Percentiles rank a stretch among this genome's conserved stretches.
phyloP scores from a whole-genome alignment of 2,888 invertebrate genomes.

The Lacanobia wlatinum region DNA sequence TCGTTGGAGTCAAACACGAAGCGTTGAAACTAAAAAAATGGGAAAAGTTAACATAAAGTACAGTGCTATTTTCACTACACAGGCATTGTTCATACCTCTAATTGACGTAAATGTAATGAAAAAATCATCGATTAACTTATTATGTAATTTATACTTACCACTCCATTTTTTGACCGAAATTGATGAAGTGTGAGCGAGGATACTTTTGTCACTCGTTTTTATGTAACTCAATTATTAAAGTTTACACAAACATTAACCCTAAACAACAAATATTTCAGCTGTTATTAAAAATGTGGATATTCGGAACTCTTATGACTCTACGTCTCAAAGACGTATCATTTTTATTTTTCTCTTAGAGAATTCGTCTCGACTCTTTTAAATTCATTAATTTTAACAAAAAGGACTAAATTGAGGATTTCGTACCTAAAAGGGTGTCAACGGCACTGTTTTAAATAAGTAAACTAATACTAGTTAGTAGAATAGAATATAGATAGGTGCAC shows the following conservation, averaged over 20 bases:
- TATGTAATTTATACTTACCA: conserved; percentile 87
- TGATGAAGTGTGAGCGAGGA: background rate
- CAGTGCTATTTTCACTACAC: too few species aligned
- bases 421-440: too few species aligned
- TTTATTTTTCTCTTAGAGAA: too few species aligned
- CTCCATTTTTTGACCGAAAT: conserved; percentile 77
- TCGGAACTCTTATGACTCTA: too few species aligned
- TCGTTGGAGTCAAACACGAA: conserved; percentile 39
- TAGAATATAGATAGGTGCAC: too few species aligned
- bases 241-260: conserved; percentile 79
- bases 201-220: background rate
- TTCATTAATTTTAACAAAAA: too few species aligned
- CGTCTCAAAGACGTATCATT: too few species aligned
- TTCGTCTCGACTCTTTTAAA: too few species aligned
- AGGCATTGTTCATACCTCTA: background rate
- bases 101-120: background rate
- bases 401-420: too few species aligned
- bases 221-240: background rate
- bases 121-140: background rate
- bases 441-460: too few species aligned
- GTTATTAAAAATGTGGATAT: too few species aligned
- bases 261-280: background rate
- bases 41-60: background rate
- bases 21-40: conserved; percentile 30
- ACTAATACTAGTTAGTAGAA: too few species aligned